Percentiles rank a stretch among this genome's conserved stretches.
Evolutionary conservation across 2,113 vertebrate genomes (phyloP).

Genomic region (Dasyurus viverrinus): DNA sequence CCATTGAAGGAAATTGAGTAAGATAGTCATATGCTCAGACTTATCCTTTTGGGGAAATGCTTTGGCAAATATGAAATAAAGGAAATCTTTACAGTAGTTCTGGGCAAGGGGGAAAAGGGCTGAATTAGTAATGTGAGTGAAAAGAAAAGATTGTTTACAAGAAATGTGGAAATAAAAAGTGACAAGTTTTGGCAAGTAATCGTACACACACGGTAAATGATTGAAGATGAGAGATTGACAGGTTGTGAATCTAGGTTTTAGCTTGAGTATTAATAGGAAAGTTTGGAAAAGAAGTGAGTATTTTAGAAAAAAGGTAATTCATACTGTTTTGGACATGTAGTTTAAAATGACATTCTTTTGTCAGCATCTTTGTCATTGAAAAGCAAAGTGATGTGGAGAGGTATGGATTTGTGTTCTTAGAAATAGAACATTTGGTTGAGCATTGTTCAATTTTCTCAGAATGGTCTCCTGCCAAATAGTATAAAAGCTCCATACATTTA

Average conservation of each 20-base stretch:
- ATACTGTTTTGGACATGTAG: not conserved
- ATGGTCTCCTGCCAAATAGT: not conserved
- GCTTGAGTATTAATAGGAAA: too few relatives aligned
- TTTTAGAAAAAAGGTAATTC: not conserved
- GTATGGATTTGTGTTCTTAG: not conserved
- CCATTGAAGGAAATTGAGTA: not conserved
- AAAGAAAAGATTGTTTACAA: not conserved
- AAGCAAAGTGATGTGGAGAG: not conserved
- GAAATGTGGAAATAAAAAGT: too few relatives aligned
- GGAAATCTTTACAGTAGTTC: not conserved
- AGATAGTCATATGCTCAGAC: not conserved
- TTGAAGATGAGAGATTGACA: too few relatives aligned
- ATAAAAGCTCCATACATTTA: not conserved
- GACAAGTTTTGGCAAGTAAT: too few relatives aligned
- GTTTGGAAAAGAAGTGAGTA: too few relatives aligned
- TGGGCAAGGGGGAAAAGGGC: not conserved
- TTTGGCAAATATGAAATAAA: not conserved
- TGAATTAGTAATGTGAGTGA: not conserved
- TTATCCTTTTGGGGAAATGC: not conserved
- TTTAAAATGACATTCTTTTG: not conserved
- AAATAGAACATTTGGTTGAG: not conserved
- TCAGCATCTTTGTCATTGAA: not conserved
- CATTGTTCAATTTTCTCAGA: not conserved
- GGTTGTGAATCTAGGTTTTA: too few relatives aligned
- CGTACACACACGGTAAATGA: too few relatives aligned